A percentile compares a stretch with the other conserved stretches of the same genome.
Conservation (phyloP, 1,140 invertebrate genomes). For the Drosophila kohkoa region DNA sequence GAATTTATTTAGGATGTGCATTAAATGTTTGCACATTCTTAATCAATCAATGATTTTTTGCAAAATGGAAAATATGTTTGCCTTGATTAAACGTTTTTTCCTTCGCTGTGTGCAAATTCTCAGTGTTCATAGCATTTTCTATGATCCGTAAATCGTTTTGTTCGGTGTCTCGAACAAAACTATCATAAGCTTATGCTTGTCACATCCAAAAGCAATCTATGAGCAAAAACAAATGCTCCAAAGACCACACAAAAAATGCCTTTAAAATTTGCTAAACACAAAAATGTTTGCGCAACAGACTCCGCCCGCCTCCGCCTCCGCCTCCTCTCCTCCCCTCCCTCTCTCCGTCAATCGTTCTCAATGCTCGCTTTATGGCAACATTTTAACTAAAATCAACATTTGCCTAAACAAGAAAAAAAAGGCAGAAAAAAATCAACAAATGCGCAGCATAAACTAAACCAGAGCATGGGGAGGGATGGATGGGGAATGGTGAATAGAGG, state of each 20-base stretch:
- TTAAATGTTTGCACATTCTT: too few relatives aligned
- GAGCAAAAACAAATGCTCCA: not conserved
- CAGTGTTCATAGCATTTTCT: too few relatives aligned
- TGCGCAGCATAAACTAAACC: constrained; percentile 51
- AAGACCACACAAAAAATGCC: constrained; percentile 9
- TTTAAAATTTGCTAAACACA: constrained; percentile 34
- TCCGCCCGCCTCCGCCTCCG: not conserved
- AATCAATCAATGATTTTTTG: too few relatives aligned
- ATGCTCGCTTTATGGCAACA: constrained; percentile 22
- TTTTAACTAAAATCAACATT: constrained; percentile 54
- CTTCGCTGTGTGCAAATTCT: too few relatives aligned
- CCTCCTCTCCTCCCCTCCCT: not conserved
- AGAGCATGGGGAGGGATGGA: constrained; percentile 3
- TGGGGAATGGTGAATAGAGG: not conserved
- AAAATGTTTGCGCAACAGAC: constrained; percentile 19
- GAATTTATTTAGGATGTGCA: too few relatives aligned
- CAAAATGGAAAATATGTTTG: too few relatives aligned
- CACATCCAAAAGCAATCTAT: not conserved
- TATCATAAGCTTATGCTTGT: not conserved
- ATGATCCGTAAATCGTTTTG: not conserved
- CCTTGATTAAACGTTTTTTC: too few relatives aligned
- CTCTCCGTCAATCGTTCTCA: too few relatives aligned
- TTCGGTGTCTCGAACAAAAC: not conserved
- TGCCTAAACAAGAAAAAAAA: constrained; percentile 32
- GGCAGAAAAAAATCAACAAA: constrained; percentile 44